Conservation (phyloP, 2,113 vertebrate species). For the Eurystomus gularis region DNA sequence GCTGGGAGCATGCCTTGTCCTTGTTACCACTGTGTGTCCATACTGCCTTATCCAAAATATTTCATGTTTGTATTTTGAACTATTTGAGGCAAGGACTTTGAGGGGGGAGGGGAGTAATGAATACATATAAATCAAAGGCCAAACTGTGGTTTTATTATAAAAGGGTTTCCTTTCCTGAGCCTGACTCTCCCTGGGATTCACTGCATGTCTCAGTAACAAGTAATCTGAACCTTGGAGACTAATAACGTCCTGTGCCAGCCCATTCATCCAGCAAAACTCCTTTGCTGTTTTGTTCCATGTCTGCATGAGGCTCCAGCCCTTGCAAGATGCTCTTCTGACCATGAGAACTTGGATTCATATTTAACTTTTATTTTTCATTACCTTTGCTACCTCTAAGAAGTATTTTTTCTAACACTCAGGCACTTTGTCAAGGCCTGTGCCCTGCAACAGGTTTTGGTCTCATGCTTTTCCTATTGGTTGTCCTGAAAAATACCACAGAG, state of each 20-base stretch:
- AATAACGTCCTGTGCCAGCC: background rate
- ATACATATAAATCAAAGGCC: background rate
- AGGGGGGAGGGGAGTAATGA: background rate
- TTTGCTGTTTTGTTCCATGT: constrained; percentile 1
- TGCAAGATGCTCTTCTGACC: background rate
- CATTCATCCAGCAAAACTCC: constrained; percentile 4
- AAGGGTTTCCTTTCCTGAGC: background rate
- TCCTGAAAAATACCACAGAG: constrained; percentile 40
- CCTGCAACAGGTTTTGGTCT: background rate
- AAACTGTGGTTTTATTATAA: background rate
- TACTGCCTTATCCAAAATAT: background rate
- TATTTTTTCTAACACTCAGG: background rate
- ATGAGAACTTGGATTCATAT: background rate
- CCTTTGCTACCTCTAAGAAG: background rate
- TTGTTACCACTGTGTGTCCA: background rate
- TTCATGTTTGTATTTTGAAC: background rate
- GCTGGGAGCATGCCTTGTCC: background rate
- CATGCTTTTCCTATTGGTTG: background rate
- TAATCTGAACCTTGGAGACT: constrained; percentile 23
- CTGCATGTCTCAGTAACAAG: background rate
- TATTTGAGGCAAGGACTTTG: background rate
- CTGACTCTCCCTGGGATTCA: background rate
- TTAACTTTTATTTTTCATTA: background rate
- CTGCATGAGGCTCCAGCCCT: background rate
- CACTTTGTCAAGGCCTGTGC: background rate